Evolutionary conservation across 2,888 invertebrate species (phyloP), one percentile per base, ranked within the genome.

Genomic region (Empis stercorea): DNA sequence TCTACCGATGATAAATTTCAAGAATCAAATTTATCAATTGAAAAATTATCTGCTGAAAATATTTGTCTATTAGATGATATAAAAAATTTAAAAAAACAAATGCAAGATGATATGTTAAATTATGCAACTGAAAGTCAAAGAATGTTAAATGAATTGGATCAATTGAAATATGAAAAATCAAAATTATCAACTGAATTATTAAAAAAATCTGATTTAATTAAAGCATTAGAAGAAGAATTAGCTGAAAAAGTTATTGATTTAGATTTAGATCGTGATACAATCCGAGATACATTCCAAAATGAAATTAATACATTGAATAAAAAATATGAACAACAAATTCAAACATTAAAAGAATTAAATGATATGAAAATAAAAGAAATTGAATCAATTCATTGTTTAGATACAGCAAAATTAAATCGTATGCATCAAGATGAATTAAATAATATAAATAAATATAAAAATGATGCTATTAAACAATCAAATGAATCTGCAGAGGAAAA

Each of bases 401-500:
- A 54, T 16, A 48, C 41, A 36, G 47, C 53, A 0, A 51, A 50
- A 44, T 41, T 53, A 38, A 43, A 48, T 9, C 51, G 51, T 23
- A 54, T 52, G 15, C 43, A 53, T 32, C 43, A 46, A 34, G 54
- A 55, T 38, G 30, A 49, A 37, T 27, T 52, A 3, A 43, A 41
- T 13, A 30, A n/a, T 15, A 17, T 48, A 5, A 48, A 53, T 27
- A 42, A 41, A 16, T 37, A 47, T 30, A 46, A 48, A 10, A 36
- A 40, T 4, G 43, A 47, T 11, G 68, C 70, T 53, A 62, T 71
- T 15, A 66, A 66, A 51, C 62, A 65, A 46, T 55, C 64, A 1
- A 59, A 65, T 46, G 66, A 68, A 47, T 58, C 62, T 34, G 61
- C 63, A 14, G 64, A 63, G 43, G 70, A 73, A 52, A 62, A 67